Percentiles rank a stretch among this genome's conserved stretches.
Evolutionary conservation across 2,797 vertebrate genomes (phyloP).

Genomic region (Syngnathus rostellatus): DNA sequence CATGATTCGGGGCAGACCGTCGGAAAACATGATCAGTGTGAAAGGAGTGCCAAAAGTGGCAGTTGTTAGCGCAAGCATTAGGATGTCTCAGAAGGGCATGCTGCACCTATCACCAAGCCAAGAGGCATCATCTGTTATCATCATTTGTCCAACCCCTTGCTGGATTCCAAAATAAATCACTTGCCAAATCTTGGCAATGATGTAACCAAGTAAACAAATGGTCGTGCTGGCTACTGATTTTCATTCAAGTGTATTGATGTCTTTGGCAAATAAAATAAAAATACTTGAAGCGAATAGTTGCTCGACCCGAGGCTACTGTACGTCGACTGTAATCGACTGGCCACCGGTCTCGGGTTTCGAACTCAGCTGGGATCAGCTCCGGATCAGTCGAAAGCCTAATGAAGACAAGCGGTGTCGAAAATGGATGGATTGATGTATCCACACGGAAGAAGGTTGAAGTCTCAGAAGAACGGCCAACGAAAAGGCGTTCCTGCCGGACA

Average conservation of each 20-base stretch:
- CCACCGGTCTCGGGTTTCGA: neutral
- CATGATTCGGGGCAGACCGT: slow-evolving; percentile 7
- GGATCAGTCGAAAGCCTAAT: too few relatives aligned
- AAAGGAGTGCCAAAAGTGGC: neutral
- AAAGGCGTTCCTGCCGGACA: neutral
- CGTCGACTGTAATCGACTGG: neutral
- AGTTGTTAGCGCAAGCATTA: neutral
- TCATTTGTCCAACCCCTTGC: neutral
- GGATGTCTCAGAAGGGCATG: neutral
- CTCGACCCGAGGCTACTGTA: too few relatives aligned
- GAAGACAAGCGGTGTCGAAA: too few relatives aligned
- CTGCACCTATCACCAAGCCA: neutral
- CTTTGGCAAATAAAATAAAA: too few relatives aligned
- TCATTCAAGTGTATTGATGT: too few relatives aligned
- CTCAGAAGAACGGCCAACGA: neutral
- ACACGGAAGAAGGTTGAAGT: neutral
- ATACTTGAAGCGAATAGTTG: too few relatives aligned
- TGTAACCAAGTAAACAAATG: too few relatives aligned
- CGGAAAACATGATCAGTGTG: slow-evolving; percentile 19
- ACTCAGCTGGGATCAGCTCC: neutral
- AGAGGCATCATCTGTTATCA: neutral
- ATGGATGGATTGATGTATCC: neutral
- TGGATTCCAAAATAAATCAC: neutral
- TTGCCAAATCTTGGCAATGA: neutral
- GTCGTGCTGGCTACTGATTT: too few relatives aligned